Conservation (phyloP, 2,113 vertebrate genomes). For the Macaca fascicularis region DNA sequence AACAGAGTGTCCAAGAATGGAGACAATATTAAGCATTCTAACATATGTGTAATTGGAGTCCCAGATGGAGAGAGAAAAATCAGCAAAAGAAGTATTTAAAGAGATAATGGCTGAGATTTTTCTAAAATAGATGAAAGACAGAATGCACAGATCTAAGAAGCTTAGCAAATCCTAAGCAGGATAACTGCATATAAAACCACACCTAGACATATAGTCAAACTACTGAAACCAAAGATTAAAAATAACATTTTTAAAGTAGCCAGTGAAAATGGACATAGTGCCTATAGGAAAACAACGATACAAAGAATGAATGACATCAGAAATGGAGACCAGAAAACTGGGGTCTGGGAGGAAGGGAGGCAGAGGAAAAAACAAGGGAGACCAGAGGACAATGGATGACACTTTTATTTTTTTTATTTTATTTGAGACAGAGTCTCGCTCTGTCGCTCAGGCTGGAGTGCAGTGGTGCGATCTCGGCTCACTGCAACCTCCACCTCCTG, state of each 20-base stretch:
- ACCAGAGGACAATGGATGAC: no score
- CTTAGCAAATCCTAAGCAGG: background rate
- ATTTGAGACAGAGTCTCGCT: no score
- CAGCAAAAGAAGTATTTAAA: background rate
- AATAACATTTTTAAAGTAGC: background rate
- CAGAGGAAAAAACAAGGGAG: no score
- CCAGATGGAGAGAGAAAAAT: background rate
- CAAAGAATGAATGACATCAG: background rate
- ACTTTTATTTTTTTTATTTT: no score
- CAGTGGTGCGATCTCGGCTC: no score
- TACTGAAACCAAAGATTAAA: background rate
- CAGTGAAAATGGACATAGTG: background rate
- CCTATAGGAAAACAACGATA: background rate
- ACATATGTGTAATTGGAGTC: background rate
- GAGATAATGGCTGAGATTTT: background rate
- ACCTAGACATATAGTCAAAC: background rate
- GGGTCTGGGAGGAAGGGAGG: no score
- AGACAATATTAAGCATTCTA: background rate
- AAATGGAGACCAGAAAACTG: background rate
- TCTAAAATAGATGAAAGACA: constrained; percentile 39
- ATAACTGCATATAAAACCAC: background rate
- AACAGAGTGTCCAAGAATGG: background rate
- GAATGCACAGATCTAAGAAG: background rate
- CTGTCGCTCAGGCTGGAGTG: no score
- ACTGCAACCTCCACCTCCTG: no score